A percentile compares a stretch with the other conserved stretches of the same genome.
phyloP scores from a whole-genome alignment of 2,888 invertebrate species.

The Netelia virgata region DNA sequence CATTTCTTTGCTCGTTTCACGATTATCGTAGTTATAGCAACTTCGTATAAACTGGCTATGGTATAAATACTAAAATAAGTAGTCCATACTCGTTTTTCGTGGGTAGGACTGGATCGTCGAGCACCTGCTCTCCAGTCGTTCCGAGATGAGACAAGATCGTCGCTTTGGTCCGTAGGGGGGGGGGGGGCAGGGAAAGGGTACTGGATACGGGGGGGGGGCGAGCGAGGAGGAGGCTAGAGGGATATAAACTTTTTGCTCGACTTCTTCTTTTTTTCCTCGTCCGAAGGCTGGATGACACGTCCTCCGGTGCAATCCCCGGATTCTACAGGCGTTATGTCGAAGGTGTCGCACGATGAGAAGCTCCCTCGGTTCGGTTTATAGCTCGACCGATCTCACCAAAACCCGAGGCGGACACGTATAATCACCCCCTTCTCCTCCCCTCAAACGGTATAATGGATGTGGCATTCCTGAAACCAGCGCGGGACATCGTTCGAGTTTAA shows the following conservation, averaged over 20 bases:
- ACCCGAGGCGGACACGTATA: slow-evolving; percentile 63
- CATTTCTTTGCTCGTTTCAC: too few relatives aligned
- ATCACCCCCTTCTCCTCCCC: slow-evolving; percentile 42
- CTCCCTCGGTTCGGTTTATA: slow-evolving; percentile 41
- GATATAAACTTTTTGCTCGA: slow-evolving; percentile 52
- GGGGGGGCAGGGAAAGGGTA: not conserved
- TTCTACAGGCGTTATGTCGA: slow-evolving; percentile 4
- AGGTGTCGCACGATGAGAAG: slow-evolving; percentile 60
- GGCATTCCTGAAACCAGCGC: slow-evolving; percentile 62
- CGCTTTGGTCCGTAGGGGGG: not conserved
- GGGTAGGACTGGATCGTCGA: slow-evolving; percentile 44
- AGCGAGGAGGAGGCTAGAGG: not conserved
- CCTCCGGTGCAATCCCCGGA: slow-evolving; percentile 30
- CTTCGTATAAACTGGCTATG: not conserved
- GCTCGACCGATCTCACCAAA: slow-evolving; percentile 53
- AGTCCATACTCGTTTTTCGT: slow-evolving; percentile 51
- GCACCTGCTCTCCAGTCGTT: slow-evolving; percentile 57
- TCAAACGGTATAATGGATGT: slow-evolving; percentile 67
- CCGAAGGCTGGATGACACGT: slow-evolving; percentile 61
- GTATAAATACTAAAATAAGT: slow-evolving; percentile 34
- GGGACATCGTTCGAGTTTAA: slow-evolving; percentile 41
- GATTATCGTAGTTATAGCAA: not conserved
- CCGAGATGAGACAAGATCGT: slow-evolving; percentile 45
- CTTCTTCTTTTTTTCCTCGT: slow-evolving; percentile 25
- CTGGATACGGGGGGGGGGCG: not conserved